phyloP scores from a whole-genome alignment of 2,888 invertebrate genomes.

The Beris chalybata region DNA sequence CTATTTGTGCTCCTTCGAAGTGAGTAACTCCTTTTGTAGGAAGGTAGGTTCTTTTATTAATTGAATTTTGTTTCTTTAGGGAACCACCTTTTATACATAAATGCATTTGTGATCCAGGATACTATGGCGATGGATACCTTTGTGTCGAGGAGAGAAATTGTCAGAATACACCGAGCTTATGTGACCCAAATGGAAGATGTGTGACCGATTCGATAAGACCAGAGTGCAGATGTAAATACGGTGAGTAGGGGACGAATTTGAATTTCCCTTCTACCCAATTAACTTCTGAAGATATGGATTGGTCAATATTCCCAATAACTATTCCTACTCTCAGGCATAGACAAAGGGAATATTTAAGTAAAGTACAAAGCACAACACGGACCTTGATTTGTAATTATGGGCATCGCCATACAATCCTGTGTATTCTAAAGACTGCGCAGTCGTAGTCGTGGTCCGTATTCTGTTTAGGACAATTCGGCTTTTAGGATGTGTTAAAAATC shows the following conservation, averaged over 20 bases:
- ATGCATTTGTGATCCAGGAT: constrained; percentile 72
- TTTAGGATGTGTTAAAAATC: too few relatives aligned
- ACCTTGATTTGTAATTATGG: too few relatives aligned
- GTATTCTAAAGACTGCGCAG: too few relatives aligned
- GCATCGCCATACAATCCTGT: too few relatives aligned
- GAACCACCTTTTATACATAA: constrained; percentile 54
- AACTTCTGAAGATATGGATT: too few relatives aligned
- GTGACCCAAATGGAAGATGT: constrained; percentile 83
- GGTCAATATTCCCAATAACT: too few relatives aligned
- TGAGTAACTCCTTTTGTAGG: constrained; percentile 1
- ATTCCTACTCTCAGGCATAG: too few relatives aligned
- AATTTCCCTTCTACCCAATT: too few relatives aligned
- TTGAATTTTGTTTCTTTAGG: constrained; percentile 16
- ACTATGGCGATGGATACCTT: constrained; percentile 78
- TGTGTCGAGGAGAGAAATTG: constrained; percentile 75
- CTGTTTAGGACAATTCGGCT: too few relatives aligned
- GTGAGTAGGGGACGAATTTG: constrained; percentile 42
- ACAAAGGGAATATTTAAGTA: too few relatives aligned
- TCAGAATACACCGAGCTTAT: constrained; percentile 69
- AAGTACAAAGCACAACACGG: too few relatives aligned
- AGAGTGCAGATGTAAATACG: constrained; percentile 53
- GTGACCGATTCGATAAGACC: constrained; percentile 57
- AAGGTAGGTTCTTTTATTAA: background rate
- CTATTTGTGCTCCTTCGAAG: constrained; percentile 64
- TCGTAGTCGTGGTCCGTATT: too few relatives aligned